Conservation (phyloP, 2,888 invertebrate genomes). For the Agapetus fuscipes region DNA sequence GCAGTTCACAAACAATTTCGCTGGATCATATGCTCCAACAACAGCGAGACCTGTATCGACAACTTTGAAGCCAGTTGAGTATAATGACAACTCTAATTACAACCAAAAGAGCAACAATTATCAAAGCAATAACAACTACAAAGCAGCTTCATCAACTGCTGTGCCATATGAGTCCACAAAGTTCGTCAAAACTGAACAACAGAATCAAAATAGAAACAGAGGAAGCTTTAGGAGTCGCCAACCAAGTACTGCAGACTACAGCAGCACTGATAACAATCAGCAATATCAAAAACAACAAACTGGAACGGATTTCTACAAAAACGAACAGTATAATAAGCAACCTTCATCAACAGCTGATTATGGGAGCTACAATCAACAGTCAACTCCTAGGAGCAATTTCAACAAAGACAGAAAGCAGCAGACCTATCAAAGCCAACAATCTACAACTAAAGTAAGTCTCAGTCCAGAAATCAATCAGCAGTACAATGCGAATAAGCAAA, state of each 20-base stretch:
- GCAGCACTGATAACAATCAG: constrained; percentile 15
- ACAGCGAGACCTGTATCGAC: constrained; percentile 23
- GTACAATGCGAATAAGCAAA: constrained; percentile 22
- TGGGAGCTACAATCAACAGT: neutral
- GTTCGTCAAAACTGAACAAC: constrained; percentile 19
- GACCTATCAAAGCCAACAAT: constrained; percentile 26
- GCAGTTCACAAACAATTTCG: constrained; percentile 31
- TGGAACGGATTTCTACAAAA: neutral
- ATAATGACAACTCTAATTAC: constrained; percentile 27
- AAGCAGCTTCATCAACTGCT: constrained; percentile 22
- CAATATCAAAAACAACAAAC: constrained; percentile 23
- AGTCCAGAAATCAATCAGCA: constrained; percentile 25
- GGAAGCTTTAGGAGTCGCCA: constrained; percentile 18
- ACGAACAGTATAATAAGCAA: constrained; percentile 27
- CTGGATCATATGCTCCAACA: constrained; percentile 33
- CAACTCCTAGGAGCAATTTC: constrained; percentile 9
- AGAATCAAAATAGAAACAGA: constrained; percentile 20
- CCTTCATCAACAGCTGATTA: neutral
- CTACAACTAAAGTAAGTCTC: constrained; percentile 23
- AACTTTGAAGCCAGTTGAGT: constrained; percentile 27
- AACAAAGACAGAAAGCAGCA: constrained; percentile 27
- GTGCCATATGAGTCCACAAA: constrained; percentile 9
- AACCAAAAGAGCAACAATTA: constrained; percentile 25
- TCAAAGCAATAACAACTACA: constrained; percentile 15
- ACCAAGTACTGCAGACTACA: constrained; percentile 22